phyloP scores from a whole-genome alignment of 2,888 invertebrate genomes.

The Chrysina gloriosa region DNA sequence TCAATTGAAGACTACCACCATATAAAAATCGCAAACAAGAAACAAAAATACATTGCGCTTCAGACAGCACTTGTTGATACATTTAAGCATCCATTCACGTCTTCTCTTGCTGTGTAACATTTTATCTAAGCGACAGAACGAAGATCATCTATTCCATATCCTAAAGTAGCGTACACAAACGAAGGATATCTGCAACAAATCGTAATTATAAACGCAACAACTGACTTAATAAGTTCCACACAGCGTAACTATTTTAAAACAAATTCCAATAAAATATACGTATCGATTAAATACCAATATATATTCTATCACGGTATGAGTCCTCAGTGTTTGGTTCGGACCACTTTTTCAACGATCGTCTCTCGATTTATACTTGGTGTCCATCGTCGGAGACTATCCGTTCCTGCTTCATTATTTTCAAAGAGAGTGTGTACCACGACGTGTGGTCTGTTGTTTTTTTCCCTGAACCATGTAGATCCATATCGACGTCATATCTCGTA shows the following conservation, averaged over 20 bases:
- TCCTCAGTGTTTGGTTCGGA: slow-evolving; percentile 48
- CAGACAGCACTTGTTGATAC: not conserved
- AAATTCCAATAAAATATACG: slow-evolving; percentile 44
- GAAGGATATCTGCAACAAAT: slow-evolving; percentile 36
- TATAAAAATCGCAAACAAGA: not conserved
- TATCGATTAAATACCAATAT: slow-evolving; percentile 47
- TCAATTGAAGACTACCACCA: not conserved
- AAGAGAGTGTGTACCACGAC: slow-evolving; percentile 40
- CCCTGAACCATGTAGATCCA: slow-evolving; percentile 30
- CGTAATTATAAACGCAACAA: slow-evolving; percentile 39
- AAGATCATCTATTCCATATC: slow-evolving; percentile 20
- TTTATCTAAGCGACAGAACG: slow-evolving; percentile 24
- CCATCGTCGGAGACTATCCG: slow-evolving; percentile 31
- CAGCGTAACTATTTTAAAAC: slow-evolving; percentile 30
- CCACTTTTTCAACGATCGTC: slow-evolving; percentile 47
- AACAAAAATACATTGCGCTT: not conserved
- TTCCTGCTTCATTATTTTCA: slow-evolving; percentile 35
- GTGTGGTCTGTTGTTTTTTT: slow-evolving; percentile 40
- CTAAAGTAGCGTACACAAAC: slow-evolving; percentile 5
- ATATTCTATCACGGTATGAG: slow-evolving; percentile 50
- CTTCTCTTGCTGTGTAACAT: not conserved
- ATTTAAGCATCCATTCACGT: slow-evolving; percentile 11
- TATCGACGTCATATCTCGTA: slow-evolving; percentile 43
- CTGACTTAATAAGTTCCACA: slow-evolving; percentile 21
- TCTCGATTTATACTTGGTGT: slow-evolving; percentile 31